Evolutionary conservation across 2,797 vertebrate species (phyloP).

Genomic region (Champsocephalus gunnari): DNA sequence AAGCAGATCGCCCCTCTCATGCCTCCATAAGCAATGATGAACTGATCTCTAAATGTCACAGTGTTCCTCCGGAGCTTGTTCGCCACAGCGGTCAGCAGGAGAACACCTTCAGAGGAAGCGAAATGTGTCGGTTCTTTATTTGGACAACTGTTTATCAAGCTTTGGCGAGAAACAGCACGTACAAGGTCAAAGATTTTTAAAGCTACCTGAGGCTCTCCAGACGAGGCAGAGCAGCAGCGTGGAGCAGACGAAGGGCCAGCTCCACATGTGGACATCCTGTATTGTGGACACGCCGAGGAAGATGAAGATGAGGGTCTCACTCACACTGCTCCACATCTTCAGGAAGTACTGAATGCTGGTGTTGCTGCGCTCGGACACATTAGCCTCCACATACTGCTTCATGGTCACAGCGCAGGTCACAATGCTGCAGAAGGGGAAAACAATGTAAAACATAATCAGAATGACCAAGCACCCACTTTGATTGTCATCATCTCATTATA

Average conservation of each 20-base stretch:
- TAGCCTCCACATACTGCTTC: constrained; percentile 89
- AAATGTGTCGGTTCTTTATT: neutral
- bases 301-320: constrained; percentile 95
- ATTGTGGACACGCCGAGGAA: constrained; percentile 94
- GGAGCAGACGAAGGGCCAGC: constrained; percentile 92
- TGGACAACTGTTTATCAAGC: neutral
- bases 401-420: constrained; percentile 89
- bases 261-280: constrained; percentile 86
- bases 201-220: constrained; percentile 89
- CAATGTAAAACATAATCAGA: neutral
- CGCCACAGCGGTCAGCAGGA: constrained; percentile 91
- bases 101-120: constrained; percentile 81
- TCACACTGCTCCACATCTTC: constrained; percentile 97
- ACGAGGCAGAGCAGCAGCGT: constrained; percentile 92
- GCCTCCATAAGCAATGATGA: constrained; percentile 94
- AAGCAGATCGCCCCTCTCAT: constrained; percentile 94
- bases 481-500: no score
- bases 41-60: constrained; percentile 93
- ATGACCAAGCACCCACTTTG: no score
- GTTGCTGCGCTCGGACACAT: constrained; percentile 93
- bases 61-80: constrained; percentile 94
- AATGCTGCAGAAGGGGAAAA: constrained; percentile 73
- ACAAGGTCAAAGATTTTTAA: neutral
- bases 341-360: constrained; percentile 96
- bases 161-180: neutral